phyloP scores from a whole-genome alignment of 2,113 vertebrate species.

The Aspidoscelis tigris region DNA sequence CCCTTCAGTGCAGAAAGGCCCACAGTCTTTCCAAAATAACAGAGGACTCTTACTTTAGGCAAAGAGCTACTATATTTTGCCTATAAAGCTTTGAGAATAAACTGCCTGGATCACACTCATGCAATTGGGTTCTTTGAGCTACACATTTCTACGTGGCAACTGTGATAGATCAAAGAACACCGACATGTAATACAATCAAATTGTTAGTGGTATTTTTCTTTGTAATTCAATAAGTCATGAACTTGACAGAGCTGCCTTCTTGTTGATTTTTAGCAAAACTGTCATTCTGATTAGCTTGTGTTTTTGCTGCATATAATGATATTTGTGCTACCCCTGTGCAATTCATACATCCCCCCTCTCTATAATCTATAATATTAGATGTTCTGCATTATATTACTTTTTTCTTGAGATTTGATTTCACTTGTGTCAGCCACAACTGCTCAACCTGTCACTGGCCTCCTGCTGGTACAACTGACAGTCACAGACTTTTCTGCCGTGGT shows the following conservation, averaged over 20 bases:
- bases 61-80: background rate
- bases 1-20: no score
- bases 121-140: background rate
- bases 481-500: constrained; percentile 26
- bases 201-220: constrained; percentile 42
- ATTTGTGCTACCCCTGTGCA: constrained; percentile 35
- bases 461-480: constrained; percentile 56
- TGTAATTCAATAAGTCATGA: constrained; percentile 46
- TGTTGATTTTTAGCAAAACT: constrained; percentile 36
- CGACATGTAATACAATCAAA: constrained; percentile 14
- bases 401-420: constrained; percentile 51
- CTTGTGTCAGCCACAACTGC: constrained; percentile 53
- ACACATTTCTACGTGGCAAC: constrained; percentile 3
- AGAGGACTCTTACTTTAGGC: background rate
- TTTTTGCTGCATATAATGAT: constrained; percentile 4
- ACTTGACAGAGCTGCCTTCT: constrained; percentile 41
- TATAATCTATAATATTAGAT: constrained; percentile 47
- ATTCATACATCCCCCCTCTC: constrained; percentile 29
- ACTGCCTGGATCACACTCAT: background rate
- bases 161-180: constrained; percentile 24
- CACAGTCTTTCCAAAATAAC: background rate
- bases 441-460: constrained; percentile 58
- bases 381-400: constrained; percentile 26
- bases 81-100: background rate
- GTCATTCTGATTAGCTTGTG: constrained; percentile 44